Evolutionary conservation across 2,113 vertebrate genomes (phyloP).

Genomic region (Microcebus griseorufus): DNA sequence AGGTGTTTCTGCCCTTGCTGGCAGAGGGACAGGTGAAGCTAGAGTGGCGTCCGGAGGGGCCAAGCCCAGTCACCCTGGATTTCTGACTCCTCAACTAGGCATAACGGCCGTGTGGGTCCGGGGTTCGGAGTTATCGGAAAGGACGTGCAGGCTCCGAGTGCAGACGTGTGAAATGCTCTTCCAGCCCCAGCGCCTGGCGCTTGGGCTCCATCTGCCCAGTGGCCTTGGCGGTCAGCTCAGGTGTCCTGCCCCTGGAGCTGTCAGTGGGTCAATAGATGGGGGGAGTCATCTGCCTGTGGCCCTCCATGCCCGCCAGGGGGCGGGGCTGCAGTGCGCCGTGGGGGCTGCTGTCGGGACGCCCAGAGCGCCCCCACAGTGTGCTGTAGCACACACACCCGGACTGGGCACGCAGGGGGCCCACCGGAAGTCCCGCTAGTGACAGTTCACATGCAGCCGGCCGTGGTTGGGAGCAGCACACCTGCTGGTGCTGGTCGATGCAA

Average conservation of each 20-base stretch:
- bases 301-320: fast-evolving
- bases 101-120: too few species aligned
- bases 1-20: not conserved
- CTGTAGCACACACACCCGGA: fast-evolving
- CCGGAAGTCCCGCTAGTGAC: fast-evolving
- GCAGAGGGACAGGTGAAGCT: not conserved
- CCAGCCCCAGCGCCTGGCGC: fast-evolving
- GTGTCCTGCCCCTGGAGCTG: not conserved
- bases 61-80: fast-evolving
- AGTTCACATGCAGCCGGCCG: not conserved
- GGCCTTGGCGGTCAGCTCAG: not conserved
- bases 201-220: fast-evolving
- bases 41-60: fast-evolving
- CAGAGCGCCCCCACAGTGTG: fast-evolving
- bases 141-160: not conserved
- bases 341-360: not conserved
- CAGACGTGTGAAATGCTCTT: not conserved
- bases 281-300: fast-evolving
- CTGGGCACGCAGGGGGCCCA: not conserved
- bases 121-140: not conserved
- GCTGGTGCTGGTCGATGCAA: fast-evolving
- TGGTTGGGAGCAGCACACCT: fast-evolving
- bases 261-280: not conserved
- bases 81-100: too few species aligned
- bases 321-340: fast-evolving